These are phyloP conservation scores for Platichthys flesus DNA, from an alignment of 2,113 vertebrate genomes.

Conservation along the genomic window DNA sequence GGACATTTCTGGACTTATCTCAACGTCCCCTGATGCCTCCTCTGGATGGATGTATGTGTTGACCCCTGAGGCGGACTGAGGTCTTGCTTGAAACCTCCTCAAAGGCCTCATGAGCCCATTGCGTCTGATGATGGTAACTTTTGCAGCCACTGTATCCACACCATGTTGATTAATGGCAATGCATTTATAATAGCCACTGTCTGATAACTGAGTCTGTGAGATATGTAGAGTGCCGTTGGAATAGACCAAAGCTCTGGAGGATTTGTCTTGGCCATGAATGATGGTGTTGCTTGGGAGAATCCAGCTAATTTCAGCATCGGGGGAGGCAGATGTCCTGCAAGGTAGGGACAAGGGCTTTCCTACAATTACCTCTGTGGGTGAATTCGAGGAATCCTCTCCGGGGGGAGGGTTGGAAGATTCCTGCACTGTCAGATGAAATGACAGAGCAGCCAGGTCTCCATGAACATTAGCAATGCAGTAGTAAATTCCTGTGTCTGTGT, in stretches of 20 bases:
- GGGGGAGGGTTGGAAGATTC: conserved; percentile 70
- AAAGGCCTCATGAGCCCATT: conserved; percentile 65
- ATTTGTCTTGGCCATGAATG: conserved; percentile 74
- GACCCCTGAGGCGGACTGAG: conserved; percentile 79
- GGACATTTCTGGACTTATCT: conserved; percentile 25
- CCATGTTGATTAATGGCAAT: conserved; percentile 88
- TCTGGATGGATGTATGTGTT: conserved; percentile 74
- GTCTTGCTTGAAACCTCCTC: conserved; percentile 76
- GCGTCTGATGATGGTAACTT: conserved; percentile 76
- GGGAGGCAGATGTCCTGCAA: conserved; percentile 80
- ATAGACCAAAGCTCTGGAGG: conserved; percentile 74
- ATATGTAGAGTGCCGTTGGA: conserved; percentile 86
- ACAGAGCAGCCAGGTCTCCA: conserved; percentile 76
- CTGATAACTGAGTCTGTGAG: conserved; percentile 73
- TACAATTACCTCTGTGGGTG: conserved; percentile 69
- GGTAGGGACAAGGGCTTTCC: conserved; percentile 81
- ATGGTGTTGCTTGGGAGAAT: conserved; percentile 85
- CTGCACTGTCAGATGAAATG: conserved; percentile 84
- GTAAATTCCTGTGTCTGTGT: conserved; percentile 86
- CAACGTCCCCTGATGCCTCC: conserved; percentile 84
- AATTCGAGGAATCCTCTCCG: conserved; percentile 54
- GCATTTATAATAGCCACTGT: conserved; percentile 90
- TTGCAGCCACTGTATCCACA: conserved; percentile 81
- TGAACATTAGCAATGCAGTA: conserved; percentile 84
- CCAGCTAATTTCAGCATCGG: conserved; percentile 89